These are phyloP conservation scores for Plagiodera versicolora DNA, from an alignment of 2,888 invertebrate species.

Conservation along the genomic window DNA sequence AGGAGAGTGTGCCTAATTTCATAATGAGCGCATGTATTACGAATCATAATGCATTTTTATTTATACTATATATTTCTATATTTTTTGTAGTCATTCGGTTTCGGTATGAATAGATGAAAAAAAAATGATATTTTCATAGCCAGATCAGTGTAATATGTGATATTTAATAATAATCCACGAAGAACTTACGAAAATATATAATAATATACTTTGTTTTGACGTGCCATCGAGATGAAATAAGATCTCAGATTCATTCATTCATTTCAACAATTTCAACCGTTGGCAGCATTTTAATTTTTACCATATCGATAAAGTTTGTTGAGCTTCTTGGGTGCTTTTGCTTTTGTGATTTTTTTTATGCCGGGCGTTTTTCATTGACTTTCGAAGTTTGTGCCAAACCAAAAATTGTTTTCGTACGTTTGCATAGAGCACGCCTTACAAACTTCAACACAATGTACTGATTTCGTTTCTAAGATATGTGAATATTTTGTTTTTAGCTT, in stretches of 20 bases:
- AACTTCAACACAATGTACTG: conserved; percentile 12
- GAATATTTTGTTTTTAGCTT: conserved; percentile 11
- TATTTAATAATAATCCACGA: conserved; percentile 10
- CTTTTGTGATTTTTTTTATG: conserved; percentile 3
- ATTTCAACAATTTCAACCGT: not conserved
- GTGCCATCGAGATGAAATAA: conserved; percentile 9
- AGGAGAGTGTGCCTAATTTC: conserved; percentile 54
- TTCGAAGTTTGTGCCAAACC: conserved; percentile 11
- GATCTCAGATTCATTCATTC: conserved; percentile 3
- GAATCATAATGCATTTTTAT: conserved; percentile 2
- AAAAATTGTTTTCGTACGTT: not conserved
- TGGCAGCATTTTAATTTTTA: conserved; percentile 11
- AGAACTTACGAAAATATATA: conserved; percentile 3
- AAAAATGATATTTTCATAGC: conserved; percentile 15
- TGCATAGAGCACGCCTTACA: not conserved
- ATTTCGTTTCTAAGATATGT: conserved; percentile 10
- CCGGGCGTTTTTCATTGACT: not conserved
- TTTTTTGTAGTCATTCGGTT: conserved; percentile 7
- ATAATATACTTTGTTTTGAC: conserved; percentile 4
- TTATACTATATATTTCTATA: conserved; percentile 1
- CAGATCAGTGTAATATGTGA: conserved; percentile 15
- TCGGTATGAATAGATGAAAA: conserved; percentile 9
- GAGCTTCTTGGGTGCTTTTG: conserved; percentile 2
- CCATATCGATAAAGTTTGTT: not conserved
- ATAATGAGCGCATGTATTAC: conserved; percentile 5